These are phyloP conservation scores for Hydrolagus affinis DNA, from an alignment of 2,113 vertebrate genomes.

Conservation along the genomic window DNA sequence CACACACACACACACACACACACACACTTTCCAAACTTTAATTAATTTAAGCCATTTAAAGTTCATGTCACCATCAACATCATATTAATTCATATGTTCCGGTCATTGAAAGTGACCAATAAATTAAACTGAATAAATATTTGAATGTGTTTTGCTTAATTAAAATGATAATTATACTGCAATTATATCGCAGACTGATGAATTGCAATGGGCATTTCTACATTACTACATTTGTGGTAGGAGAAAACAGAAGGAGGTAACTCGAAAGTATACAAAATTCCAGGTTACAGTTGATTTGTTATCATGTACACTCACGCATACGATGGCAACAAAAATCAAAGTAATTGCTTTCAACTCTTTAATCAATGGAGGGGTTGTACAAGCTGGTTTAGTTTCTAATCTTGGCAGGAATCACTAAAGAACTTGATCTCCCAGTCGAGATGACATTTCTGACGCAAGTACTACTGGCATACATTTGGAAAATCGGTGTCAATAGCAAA, in stretches of 20 bases:
- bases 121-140: too few species aligned
- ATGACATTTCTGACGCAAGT: neutral
- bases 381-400: neutral
- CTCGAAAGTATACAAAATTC: neutral
- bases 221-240: too few species aligned
- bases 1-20: too few species aligned
- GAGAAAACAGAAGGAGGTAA: neutral
- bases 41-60: too few species aligned
- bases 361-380: neutral
- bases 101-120: too few species aligned
- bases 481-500: neutral
- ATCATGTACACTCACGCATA: neutral
- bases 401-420: neutral
- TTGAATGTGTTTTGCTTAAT: too few species aligned
- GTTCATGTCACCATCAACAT: too few species aligned
- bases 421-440: neutral
- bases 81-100: too few species aligned
- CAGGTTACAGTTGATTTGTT: neutral
- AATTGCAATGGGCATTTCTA: too few species aligned
- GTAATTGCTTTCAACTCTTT: neutral
- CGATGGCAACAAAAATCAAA: neutral
- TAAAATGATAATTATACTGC: too few species aligned
- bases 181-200: too few species aligned
- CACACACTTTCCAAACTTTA: too few species aligned
- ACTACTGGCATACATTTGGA: neutral